These are phyloP conservation scores for Neopipo cinnamomea DNA, from an alignment of 2,113 vertebrate genomes.

Conservation along the genomic window DNA sequence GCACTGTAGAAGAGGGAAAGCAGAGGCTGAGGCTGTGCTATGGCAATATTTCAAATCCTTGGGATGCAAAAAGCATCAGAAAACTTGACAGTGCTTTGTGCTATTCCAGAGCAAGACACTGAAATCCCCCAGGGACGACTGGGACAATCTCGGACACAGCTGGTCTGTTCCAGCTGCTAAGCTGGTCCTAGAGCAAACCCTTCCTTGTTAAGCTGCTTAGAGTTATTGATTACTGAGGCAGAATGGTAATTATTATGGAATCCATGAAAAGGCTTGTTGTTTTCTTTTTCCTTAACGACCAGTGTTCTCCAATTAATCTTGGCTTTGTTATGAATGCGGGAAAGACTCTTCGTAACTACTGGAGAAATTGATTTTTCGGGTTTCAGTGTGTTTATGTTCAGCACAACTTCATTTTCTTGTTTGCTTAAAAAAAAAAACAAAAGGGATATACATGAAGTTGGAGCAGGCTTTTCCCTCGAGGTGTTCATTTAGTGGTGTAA, in stretches of 20 bases:
- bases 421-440: background rate
- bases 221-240: slow-evolving; percentile 19
- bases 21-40: background rate
- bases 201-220: background rate
- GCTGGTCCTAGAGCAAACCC: background rate
- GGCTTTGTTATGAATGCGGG: background rate
- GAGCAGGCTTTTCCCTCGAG: background rate
- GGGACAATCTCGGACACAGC: background rate
- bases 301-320: slow-evolving; percentile 32
- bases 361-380: background rate
- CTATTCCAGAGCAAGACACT: background rate
- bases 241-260: slow-evolving; percentile 11
- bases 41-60: background rate
- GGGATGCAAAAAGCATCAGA: background rate
- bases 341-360: background rate
- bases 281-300: background rate
- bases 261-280: background rate
- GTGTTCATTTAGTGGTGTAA: background rate
- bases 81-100: fast-evolving
- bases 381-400: background rate
- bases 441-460: background rate
- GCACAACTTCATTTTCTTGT: background rate
- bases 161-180: background rate
- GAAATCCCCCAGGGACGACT: background rate
- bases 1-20: background rate